Base-by-base conservation (phyloP, 2,113 vertebrate genomes). In the Chlorocebus sabaeus region DNA sequence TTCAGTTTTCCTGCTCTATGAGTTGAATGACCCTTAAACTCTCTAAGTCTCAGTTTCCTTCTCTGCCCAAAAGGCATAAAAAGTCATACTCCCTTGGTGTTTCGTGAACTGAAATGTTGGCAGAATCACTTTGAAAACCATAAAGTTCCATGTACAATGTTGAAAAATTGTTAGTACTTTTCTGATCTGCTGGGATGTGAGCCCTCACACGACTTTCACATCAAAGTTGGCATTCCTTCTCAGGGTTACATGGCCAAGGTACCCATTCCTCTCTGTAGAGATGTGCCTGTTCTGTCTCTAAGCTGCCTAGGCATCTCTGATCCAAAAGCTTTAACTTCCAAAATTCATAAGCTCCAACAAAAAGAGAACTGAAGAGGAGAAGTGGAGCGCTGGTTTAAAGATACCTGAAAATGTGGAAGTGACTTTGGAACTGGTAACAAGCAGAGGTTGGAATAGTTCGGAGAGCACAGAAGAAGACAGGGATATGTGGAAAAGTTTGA, bases 1-100 rank as follows among this genome's bases (percentile, higher is more conserved):
- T 45, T n/a, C 25, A 83, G 35, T 43, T 90, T 92, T 89, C 76
- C 81, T 78, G 32, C 82, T 61, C 76, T 72, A 27, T 83, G 52
- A 88, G 45, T 12, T 84, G 82, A 70, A 57, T 61, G 90, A 95
- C 81, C 94, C 81, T 95, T 68, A 48, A 55, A 68, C 23, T 76
- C 85, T 89, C 52, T 35, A 57, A 52, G 76, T 84, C 52, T 97
- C 93, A 68, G 88, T 94, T 94, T 96, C 90, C 73, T 92, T 73
- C 59, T 88, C 81, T 81, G 78, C 81, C 50, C 96, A 35, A 40
- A 67, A 84, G 64, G 84, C 81, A 80, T 17, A 45, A 92, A 93
- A 90, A 84, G 48, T 59, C 55, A 43, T 81, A 7, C 32, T 57
- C 50, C 22, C 7, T 59, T 86, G 25, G 23, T 40, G 25, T 73